Evolutionary conservation across 2,113 vertebrate genomes (phyloP).

Genomic region (Coryphaenoides rupestris): DNA sequence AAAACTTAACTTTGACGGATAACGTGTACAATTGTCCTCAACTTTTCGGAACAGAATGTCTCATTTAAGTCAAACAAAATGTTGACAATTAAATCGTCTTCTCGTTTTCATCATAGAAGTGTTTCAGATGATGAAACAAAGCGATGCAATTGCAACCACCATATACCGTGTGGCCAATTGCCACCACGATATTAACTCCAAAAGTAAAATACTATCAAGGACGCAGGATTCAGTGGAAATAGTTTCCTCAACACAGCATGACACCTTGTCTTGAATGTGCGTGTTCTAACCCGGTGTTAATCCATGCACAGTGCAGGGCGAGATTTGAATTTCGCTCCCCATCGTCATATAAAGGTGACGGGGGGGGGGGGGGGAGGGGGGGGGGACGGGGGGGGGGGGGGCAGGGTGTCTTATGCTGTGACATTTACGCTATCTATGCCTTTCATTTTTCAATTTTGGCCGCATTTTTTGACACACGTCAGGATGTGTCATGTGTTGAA

Average conservation of each 20-base stretch:
- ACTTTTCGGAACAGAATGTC: too few relatives aligned
- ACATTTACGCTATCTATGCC: constrained; percentile 38
- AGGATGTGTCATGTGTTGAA: constrained; percentile 41
- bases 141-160: background rate
- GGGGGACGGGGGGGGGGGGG: too few relatives aligned
- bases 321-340: constrained; percentile 33
- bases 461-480: constrained; percentile 35
- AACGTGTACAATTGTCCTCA: too few relatives aligned
- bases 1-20: too few relatives aligned
- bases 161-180: too few relatives aligned
- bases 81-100: too few relatives aligned
- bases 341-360: background rate
- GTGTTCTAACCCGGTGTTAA: constrained; percentile 11
- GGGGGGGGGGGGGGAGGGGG: constrained; percentile 6
- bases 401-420: constrained; percentile 33
- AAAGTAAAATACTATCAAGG: constrained; percentile 1
- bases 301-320: constrained; percentile 27
- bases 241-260: constrained; percentile 1
- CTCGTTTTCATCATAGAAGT: too few relatives aligned
- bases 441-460: constrained; percentile 47
- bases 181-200: constrained; percentile 12
- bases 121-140: background rate
- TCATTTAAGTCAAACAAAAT: too few relatives aligned
- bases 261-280: background rate
- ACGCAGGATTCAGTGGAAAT: background rate